A percentile compares a stretch with the other conserved stretches of the same genome.
phyloP scores from a whole-genome alignment of 2,797 vertebrate species.

The Rhinichthys osculus region DNA sequence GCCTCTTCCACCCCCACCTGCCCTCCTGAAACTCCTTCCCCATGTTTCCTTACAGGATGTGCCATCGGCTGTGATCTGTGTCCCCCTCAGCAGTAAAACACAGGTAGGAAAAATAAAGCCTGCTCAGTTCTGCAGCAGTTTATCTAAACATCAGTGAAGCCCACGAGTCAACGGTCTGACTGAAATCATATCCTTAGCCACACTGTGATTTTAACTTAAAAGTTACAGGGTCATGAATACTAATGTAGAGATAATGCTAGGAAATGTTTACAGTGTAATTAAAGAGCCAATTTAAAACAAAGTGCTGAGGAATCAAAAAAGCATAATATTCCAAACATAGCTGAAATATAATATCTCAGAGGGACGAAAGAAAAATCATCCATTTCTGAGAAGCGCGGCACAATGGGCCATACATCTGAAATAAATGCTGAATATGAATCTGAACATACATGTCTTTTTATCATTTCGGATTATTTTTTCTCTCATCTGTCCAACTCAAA shows the following conservation, averaged over 20 bases:
- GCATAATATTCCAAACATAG: slow-evolving; percentile 47
- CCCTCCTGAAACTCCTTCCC: slow-evolving; percentile 25
- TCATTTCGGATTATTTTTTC: slow-evolving; percentile 56
- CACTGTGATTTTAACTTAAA: slow-evolving; percentile 15
- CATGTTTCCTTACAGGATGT: slow-evolving; percentile 43
- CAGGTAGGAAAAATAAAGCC: slow-evolving; percentile 47
- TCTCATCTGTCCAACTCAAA: slow-evolving; percentile 58
- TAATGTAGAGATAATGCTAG: slow-evolving; percentile 16
- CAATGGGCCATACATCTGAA: slow-evolving; percentile 50
- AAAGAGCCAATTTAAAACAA: slow-evolving; percentile 48
- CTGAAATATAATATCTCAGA: slow-evolving; percentile 52
- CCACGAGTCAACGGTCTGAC: slow-evolving; percentile 25
- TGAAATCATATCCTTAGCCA: slow-evolving; percentile 52
- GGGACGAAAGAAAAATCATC: slow-evolving; percentile 44
- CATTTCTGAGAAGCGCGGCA: slow-evolving; percentile 45
- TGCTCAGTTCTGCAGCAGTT: slow-evolving; percentile 26
- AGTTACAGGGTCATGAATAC: slow-evolving; percentile 20
- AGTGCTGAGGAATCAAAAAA: slow-evolving; percentile 49
- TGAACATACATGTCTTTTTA: slow-evolving; percentile 57
- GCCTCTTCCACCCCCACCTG: slow-evolving; percentile 33
- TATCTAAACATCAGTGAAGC: slow-evolving; percentile 52
- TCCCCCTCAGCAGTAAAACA: slow-evolving; percentile 45
- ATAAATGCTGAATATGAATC: slow-evolving; percentile 54
- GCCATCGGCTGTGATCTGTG: slow-evolving; percentile 46
- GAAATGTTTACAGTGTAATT: slow-evolving; percentile 39